phyloP scores from a whole-genome alignment of 2,113 vertebrate species.

The Phodopus roborovskii region DNA sequence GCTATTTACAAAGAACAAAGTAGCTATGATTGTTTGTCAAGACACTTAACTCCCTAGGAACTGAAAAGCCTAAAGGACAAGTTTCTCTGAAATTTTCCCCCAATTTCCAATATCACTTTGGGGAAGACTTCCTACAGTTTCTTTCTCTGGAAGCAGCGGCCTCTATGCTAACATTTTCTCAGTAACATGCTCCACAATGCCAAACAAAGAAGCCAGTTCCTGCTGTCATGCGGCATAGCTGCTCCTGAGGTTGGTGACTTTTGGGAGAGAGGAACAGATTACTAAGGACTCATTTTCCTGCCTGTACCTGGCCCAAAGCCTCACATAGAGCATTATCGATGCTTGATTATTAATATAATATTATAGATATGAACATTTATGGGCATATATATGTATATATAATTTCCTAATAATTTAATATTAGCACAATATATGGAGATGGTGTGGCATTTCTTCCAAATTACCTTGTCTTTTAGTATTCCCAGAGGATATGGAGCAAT shows the following conservation, averaged over 20 bases:
- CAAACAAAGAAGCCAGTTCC: not conserved
- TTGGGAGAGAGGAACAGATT: not conserved
- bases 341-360: not conserved
- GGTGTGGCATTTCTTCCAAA: not conserved
- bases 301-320: not conserved
- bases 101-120: not conserved
- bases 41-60: not conserved
- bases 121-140: not conserved
- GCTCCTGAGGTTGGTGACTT: not conserved
- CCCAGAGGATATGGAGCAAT: not conserved
- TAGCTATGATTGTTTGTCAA: not conserved
- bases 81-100: not conserved
- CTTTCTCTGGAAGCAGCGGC: not conserved
- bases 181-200: not conserved
- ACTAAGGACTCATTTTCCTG: too few species aligned
- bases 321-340: accelerated
- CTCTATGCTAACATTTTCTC: not conserved
- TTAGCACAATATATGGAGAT: not conserved
- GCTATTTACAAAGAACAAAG: not conserved
- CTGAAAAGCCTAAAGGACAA: not conserved
- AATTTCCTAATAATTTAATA: not conserved
- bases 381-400: not conserved
- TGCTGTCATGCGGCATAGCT: not conserved
- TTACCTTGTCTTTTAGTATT: not conserved
- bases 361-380: not conserved